Percentiles rank a stretch among this genome's conserved stretches.
phyloP scores from a whole-genome alignment of 2,888 invertebrate species.

The Belgica antarctica region DNA sequence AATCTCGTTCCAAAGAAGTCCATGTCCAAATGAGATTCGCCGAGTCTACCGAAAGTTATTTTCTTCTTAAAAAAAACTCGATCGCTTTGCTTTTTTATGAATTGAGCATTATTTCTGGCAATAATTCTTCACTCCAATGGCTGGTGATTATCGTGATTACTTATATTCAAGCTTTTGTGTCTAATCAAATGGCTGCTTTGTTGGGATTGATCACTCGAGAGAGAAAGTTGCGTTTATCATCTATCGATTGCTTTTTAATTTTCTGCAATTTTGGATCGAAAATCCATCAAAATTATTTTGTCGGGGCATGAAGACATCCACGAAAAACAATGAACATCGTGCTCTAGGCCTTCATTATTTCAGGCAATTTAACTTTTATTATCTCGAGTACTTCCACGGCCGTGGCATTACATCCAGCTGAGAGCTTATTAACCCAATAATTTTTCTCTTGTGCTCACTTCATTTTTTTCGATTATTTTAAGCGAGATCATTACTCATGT shows the following conservation, averaged over 20 bases:
- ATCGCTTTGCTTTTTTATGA: not conserved
- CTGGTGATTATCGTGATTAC: constrained; percentile 28
- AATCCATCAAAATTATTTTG: too few species aligned
- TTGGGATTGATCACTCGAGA: not conserved
- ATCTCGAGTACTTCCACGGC: not conserved
- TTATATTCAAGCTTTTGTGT: not conserved
- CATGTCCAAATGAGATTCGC: too few species aligned
- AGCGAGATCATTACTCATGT: constrained; percentile 35
- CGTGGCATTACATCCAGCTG: constrained; percentile 15
- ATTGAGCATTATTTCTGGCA: constrained; percentile 7
- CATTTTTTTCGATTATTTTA: constrained; percentile 25
- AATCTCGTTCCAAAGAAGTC: too few species aligned
- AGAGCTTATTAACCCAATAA: constrained; percentile 39
- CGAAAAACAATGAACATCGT: not conserved
- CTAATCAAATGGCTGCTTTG: constrained; percentile 16
- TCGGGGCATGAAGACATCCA: too few species aligned
- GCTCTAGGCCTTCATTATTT: constrained; percentile 17
- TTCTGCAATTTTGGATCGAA: too few species aligned
- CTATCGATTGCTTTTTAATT: not conserved
- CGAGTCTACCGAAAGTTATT: not conserved
- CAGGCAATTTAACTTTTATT: constrained; percentile 26
- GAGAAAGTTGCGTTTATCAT: constrained; percentile 22
- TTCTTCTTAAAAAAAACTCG: not conserved
- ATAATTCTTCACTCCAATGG: too few species aligned
- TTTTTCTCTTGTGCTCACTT: constrained; percentile 34